Conservation (phyloP, 2,888 invertebrate species). For the Lasioglossum lativentre region DNA sequence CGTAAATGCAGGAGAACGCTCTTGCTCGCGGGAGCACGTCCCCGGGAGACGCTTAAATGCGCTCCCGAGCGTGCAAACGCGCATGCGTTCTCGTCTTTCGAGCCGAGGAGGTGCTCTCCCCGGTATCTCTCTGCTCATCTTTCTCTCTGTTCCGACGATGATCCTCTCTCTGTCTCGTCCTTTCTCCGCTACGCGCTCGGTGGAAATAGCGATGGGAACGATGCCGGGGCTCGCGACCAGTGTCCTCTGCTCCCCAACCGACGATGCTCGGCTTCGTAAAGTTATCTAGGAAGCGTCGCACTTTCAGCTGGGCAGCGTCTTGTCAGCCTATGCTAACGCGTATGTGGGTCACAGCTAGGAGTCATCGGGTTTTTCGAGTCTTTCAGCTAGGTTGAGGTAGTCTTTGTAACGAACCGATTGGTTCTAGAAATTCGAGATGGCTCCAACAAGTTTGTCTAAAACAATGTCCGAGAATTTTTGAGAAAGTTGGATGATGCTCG, state of each 20-base stretch:
- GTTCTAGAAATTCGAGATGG: no score
- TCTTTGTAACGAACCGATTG: background rate
- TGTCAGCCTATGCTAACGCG: background rate
- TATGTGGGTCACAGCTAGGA: background rate
- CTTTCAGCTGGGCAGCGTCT: background rate
- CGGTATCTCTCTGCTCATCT: background rate
- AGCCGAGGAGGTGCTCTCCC: constrained; percentile 44
- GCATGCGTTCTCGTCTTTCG: constrained; percentile 61
- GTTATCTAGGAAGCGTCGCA: background rate
- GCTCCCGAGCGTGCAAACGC: constrained; percentile 67
- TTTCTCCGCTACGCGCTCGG: background rate
- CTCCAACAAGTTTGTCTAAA: no score
- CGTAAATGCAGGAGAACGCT: constrained; percentile 38
- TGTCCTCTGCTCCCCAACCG: background rate
- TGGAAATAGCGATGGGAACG: constrained; percentile 33
- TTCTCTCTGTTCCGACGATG: background rate
- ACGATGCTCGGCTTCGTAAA: background rate
- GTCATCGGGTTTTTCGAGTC: background rate
- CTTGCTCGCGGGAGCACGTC: constrained; percentile 48
- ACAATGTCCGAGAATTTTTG: no score
- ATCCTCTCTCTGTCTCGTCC: constrained; percentile 16
- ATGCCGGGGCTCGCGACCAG: background rate
- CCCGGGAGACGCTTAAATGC: constrained; percentile 66
- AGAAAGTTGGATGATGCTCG: no score
- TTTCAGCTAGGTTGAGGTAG: background rate